Evolutionary conservation across 2,888 invertebrate genomes (phyloP).

Genomic region (Macrostomum cliftonense): DNA sequence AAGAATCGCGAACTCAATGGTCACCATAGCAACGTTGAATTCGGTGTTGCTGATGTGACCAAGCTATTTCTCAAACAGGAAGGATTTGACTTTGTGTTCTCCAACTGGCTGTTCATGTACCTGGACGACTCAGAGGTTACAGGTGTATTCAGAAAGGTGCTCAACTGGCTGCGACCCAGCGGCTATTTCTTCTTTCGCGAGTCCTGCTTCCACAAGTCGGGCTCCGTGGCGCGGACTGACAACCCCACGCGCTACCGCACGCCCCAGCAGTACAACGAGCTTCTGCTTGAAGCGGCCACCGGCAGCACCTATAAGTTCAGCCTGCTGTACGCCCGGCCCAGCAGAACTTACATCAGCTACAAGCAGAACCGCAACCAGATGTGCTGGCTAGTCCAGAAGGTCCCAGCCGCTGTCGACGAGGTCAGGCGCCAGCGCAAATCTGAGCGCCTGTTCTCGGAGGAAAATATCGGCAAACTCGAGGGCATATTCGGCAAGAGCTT

Average conservation of each 20-base stretch:
- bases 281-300: slow-evolving; percentile 6
- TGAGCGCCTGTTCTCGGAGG: no score
- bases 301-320: slow-evolving; percentile 2
- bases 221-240: slow-evolving; percentile 16
- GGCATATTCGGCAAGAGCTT: no score
- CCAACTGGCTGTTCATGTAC: slow-evolving; percentile 46
- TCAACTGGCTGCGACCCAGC: slow-evolving; percentile 40
- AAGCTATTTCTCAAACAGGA: slow-evolving; percentile 34
- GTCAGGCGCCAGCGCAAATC: no score
- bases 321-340: slow-evolving; percentile 13
- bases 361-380: slow-evolving; percentile 18
- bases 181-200: slow-evolving; percentile 43
- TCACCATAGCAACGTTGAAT: slow-evolving; percentile 38
- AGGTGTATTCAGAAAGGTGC: slow-evolving; percentile 35
- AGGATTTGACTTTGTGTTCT: slow-evolving; percentile 41
- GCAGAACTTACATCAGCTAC: slow-evolving; percentile 18
- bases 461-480: no score
- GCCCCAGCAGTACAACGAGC: slow-evolving; percentile 21
- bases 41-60: slow-evolving; percentile 41
- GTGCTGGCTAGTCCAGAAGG: slow-evolving; percentile 21
- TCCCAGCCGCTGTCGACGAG: neutral
- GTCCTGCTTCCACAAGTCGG: slow-evolving; percentile 43
- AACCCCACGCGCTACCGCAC: slow-evolving; percentile 20
- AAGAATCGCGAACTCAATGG: slow-evolving; percentile 39
- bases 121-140: slow-evolving; percentile 40